Base-by-base conservation (phyloP, 1,140 invertebrate species). In the Apis cerana region DNA sequence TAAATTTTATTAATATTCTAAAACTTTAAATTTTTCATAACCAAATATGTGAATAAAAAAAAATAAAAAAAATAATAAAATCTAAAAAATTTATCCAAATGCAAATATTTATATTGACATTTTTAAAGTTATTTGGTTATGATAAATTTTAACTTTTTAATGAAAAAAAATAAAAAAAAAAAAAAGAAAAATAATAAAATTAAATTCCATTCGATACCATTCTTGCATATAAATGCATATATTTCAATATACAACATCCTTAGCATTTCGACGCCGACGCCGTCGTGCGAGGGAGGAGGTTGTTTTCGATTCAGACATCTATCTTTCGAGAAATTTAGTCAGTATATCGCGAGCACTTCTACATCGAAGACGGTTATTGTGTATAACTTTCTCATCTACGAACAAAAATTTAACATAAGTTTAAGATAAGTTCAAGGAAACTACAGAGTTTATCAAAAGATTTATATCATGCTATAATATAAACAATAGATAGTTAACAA, bases 301-400 rank as follows among this genome's bases (percentile, higher is more conserved):
- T 68, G 62, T 71, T 58, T 67, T 54, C 58, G 23, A 61, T 75
- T 48, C 70, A 71, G 65, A 23, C 71, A 62, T 48, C 43, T 61
- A 69, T 80, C 75, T 76, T 19, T 59, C n/a, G 56, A 65, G 62
- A 79, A 79, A 75, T 77, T 68, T 12, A 61, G 67, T 48, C 75
- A 87, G 85, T 86, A 23, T 80, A 67, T 15, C 65, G 69, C 61
- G 84, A 67, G 79, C 65, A 70, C 56, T 61, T 19, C 33, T 62
- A 12, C 64, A 59, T 52, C 56, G 61, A 68, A 52, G 48, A 71
- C 52, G 58, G 10, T 23, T 17, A 12, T 23, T 52, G 21, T 43
- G 21, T 4, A 1, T 50, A 2, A 19, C 4, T n/a, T 23, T 23
- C 52, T 65, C 17, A 43, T 10, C 4, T 43, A 27, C 12, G n/a